phyloP scores from a whole-genome alignment of 2,888 invertebrate genomes.

The Eristalis tenax region DNA sequence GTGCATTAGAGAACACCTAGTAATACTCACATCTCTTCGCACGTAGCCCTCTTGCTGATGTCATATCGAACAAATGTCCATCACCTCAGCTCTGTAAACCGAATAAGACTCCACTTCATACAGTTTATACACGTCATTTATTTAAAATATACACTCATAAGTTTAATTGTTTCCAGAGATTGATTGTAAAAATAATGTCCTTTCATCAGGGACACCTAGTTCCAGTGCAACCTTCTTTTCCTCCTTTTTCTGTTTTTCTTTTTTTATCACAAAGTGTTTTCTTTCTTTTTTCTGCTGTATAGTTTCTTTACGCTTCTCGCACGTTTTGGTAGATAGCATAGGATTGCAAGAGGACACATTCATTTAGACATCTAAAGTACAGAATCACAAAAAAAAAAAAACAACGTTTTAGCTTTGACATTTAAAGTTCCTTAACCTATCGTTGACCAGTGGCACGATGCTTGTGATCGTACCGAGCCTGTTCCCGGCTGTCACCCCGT shows the following conservation, averaged over 20 bases:
- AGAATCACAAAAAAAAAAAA: conserved; percentile 50
- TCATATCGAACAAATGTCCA: neutral
- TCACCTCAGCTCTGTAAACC: neutral
- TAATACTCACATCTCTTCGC: no score
- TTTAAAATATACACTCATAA: conserved; percentile 61
- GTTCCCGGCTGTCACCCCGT: conserved; percentile 77
- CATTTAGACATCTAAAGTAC: conserved; percentile 11
- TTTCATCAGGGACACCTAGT: neutral
- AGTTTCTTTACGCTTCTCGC: neutral
- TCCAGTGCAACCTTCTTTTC: neutral
- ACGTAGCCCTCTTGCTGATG: no score
- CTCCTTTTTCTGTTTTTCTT: neutral
- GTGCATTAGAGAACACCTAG: no score
- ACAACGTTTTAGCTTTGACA: neutral
- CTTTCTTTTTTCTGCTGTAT: conserved; percentile 11
- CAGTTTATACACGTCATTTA: conserved; percentile 46
- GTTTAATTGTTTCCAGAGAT: conserved; percentile 21
- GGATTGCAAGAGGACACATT: conserved; percentile 15
- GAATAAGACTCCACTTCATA: neutral
- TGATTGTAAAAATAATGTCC: conserved; percentile 33
- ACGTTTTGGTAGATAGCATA: conserved; percentile 39
- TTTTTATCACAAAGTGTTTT: conserved; percentile 60
- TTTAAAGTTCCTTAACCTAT: neutral
- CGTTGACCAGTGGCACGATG: conserved; percentile 23
- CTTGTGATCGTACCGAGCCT: conserved; percentile 74